phyloP scores from a whole-genome alignment of 2,797 vertebrate genomes.

The Pantherophis alleghaniensis region DNA sequence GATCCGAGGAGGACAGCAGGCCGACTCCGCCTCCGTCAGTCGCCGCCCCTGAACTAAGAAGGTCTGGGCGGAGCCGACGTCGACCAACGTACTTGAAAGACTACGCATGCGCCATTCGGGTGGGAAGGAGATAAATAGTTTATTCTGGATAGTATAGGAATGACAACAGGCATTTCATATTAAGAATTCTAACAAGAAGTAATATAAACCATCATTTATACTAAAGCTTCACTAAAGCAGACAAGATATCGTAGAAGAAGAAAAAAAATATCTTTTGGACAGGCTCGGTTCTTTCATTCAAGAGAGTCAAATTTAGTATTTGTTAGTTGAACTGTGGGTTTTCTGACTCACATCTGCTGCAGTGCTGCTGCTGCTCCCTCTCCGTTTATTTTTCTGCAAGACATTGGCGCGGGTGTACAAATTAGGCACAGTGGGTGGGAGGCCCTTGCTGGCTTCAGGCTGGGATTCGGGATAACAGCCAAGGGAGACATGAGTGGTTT shows the following conservation, averaged over 20 bases:
- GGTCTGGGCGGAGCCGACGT: too few relatives aligned
- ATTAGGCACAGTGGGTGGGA: neutral
- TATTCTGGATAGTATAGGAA: neutral
- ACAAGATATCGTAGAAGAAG: neutral
- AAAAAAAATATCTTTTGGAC: neutral
- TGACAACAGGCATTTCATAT: neutral
- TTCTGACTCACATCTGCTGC: slow-evolving; percentile 18
- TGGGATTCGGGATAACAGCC: neutral
- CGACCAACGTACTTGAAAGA: too few relatives aligned
- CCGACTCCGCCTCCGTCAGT: too few relatives aligned
- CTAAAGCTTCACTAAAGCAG: neutral
- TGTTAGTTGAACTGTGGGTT: neutral
- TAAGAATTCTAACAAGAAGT: neutral
- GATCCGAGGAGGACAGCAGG: too few relatives aligned
- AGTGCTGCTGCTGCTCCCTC: neutral
- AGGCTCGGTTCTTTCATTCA: neutral
- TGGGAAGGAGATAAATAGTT: neutral
- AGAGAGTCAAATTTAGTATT: neutral
- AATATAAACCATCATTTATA: neutral
- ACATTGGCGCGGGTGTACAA: slow-evolving; percentile 7
- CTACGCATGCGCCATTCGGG: too few relatives aligned
- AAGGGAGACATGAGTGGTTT: neutral
- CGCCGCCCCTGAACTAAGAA: too few relatives aligned
- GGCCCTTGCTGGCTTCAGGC: slow-evolving; percentile 12
- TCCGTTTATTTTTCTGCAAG: slow-evolving; percentile 34